Conservation (phyloP, 2,888 invertebrate genomes). For the Cordilura impudica region DNA sequence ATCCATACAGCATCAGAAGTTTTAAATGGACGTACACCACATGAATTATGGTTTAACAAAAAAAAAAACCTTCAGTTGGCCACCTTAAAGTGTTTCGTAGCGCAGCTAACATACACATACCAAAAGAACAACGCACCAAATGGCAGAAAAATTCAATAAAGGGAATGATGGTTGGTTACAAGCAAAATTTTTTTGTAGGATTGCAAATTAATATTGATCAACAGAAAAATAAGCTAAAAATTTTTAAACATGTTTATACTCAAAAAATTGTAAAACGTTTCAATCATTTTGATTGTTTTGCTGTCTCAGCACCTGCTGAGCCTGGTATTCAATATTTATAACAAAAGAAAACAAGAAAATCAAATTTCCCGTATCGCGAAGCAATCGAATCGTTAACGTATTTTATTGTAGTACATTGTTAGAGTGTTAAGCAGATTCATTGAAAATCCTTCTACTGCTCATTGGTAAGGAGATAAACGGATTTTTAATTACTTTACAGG, state of each 20-base stretch:
- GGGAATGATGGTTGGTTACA: no score
- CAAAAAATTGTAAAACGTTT: conserved; percentile 24
- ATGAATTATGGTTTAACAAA: no score
- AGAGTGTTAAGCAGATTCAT: conserved; percentile 35
- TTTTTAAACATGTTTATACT: conserved; percentile 22
- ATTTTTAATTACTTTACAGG: conserved; percentile 44
- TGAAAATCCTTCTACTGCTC: conserved; percentile 16
- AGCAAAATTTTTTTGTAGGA: no score
- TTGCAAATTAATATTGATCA: conserved; percentile 12
- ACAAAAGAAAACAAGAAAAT: not conserved
- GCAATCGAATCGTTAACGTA: conserved; percentile 43
- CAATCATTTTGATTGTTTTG: conserved; percentile 21
- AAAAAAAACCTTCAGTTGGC: no score
- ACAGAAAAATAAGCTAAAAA: conserved; percentile 18
- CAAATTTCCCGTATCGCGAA: conserved; percentile 31
- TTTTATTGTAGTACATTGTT: conserved; percentile 23
- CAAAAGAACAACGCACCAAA: no score
- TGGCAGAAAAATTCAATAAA: no score
- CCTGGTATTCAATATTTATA: conserved; percentile 22
- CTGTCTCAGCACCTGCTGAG: conserved; percentile 17
- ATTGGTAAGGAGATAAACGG: conserved; percentile 40
- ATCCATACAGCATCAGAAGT: no score
- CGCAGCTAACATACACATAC: no score
- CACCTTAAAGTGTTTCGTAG: no score
- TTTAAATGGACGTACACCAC: no score